Conservation (phyloP, 2,888 invertebrate genomes). For the Epirrhoe tristata region DNA sequence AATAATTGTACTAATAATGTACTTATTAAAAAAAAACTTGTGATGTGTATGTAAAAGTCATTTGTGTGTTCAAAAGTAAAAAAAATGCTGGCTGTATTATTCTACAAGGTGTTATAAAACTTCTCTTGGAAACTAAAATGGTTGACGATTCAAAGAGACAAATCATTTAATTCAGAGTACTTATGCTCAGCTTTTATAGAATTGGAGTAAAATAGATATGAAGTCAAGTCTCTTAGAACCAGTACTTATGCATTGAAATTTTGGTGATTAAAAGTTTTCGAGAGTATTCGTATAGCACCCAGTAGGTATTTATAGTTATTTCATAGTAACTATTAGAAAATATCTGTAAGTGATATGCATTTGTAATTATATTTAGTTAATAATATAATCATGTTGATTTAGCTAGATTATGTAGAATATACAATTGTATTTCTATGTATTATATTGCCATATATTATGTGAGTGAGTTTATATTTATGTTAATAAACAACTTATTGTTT, state of each 20-base stretch:
- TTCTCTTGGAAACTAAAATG: not conserved
- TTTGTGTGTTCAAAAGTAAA: not conserved
- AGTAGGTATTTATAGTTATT: not conserved
- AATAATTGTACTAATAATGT: not conserved
- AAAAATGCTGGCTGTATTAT: not conserved
- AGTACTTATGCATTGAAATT: too few species aligned
- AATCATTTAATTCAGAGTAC: too few species aligned
- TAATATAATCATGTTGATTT: slow-evolving; percentile 4
- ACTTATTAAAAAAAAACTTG: not conserved
- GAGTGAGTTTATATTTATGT: not conserved
- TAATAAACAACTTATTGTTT: not conserved
- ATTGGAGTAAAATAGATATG: too few species aligned
- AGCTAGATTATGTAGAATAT: slow-evolving; percentile 20
- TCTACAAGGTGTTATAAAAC: not conserved
- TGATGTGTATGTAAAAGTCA: not conserved
- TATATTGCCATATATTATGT: slow-evolving; percentile 9
- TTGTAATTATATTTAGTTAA: slow-evolving; percentile 11
- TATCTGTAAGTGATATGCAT: slow-evolving; percentile 10
- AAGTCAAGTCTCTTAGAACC: too few species aligned
- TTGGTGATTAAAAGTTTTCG: not conserved
- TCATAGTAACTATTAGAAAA: not conserved
- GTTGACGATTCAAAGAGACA: too few species aligned
- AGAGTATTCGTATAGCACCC: not conserved
- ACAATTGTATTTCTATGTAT: slow-evolving; percentile 3
- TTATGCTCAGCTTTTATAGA: too few species aligned